Conservation (phyloP, 2,888 invertebrate genomes). For the Sarcophaga variegata region DNA sequence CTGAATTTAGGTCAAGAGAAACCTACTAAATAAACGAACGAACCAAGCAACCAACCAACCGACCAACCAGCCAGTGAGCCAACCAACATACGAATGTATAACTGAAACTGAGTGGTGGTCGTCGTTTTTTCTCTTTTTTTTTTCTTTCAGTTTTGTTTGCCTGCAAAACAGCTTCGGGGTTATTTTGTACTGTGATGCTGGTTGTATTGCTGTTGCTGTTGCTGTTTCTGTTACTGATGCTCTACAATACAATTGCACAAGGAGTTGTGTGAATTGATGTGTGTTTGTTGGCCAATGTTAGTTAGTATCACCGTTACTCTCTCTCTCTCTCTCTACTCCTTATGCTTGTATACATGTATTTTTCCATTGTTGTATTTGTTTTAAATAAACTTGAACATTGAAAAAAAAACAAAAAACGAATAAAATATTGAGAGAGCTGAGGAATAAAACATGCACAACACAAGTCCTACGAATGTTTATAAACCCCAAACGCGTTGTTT, state of each 20-base stretch:
- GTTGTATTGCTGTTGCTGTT: not conserved
- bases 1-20: slow-evolving; percentile 63
- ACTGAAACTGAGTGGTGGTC: not conserved
- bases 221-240: not conserved
- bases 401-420: not conserved
- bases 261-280: slow-evolving; percentile 1
- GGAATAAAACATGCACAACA: not conserved
- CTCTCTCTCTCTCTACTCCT: not conserved
- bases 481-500: slow-evolving; percentile 45
- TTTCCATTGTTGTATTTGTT: slow-evolving; percentile 31
- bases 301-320: not conserved
- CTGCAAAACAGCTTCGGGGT: not conserved
- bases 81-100: not conserved
- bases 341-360: not conserved
- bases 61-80: not conserved
- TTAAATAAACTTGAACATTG: slow-evolving; percentile 48
- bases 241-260: not conserved
- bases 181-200: not conserved
- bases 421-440: not conserved
- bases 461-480: slow-evolving; percentile 2
- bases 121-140: not conserved
- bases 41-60: not conserved
- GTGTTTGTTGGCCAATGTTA: slow-evolving; percentile 5
- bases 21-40: slow-evolving; percentile 1
- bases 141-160: not conserved